Base-by-base conservation (phyloP, 2,113 vertebrate genomes). In the Hystrix brachyura region DNA sequence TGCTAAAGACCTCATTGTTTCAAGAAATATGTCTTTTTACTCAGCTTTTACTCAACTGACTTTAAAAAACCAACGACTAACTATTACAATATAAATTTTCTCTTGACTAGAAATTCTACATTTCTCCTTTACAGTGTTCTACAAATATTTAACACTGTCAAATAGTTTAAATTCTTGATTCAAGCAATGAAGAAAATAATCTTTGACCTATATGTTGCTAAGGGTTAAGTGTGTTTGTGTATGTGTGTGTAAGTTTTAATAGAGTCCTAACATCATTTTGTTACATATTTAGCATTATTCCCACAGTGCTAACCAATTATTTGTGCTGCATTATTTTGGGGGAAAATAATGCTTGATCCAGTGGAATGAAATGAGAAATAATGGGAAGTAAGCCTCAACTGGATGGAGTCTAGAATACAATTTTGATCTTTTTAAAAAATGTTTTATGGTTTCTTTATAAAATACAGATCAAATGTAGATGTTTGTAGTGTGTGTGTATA, bases 141-240 rank as follows among this genome's bases (percentile, higher is more conserved):
- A 25, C 34, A 55, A 65, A 17, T 88, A 85, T 93, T 65, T 83
- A 74, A 83, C 23, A 46, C 65, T 89, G 13, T 78, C 88, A 90
- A 89, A 64, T 69, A 94, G 79, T 19, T 71, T 78, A 96, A 92
- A 94, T 83, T 79, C 27, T 94, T 95, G 29, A 65, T 72, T 97
- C 55, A 79, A 94, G 29, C 38, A 84, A 43, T 48, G 21, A 53
- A 88, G 46, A 94, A 91, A 90, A 74, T 82, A 83, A 67, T 80
- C 6, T 64, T 57, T 95, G 18, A 1, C 17, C 2, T 86, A 11
- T 91, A 85, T 91, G 27, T 67, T 87, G 72, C 34, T 81, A 81
- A 86, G 48, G 12, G 29, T 64, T 65, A 90, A 74, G 65, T 74
- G 19, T 62, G 25, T 74, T 5, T 82, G 48, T 67, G 14, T 32